These are phyloP conservation scores for Cricetomys ansorgei DNA, from an alignment of 2,113 vertebrate genomes.

Conservation along the genomic window DNA sequence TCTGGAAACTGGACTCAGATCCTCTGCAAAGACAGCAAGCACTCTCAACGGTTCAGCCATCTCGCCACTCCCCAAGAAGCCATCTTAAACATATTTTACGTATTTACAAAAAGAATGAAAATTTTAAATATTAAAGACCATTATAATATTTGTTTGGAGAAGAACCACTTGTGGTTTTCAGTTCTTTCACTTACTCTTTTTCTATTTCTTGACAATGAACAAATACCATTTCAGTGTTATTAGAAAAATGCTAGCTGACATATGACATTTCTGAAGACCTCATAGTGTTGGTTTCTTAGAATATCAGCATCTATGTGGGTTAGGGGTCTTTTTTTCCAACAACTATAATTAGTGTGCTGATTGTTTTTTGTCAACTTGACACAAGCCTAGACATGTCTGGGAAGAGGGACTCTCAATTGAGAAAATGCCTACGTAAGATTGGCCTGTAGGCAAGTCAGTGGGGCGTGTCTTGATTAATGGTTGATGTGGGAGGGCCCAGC, in stretches of 20 bases:
- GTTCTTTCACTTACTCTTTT: neutral
- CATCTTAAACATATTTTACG: neutral
- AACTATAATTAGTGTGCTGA: neutral
- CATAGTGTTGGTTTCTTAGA: neutral
- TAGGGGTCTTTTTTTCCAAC: neutral
- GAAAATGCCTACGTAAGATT: neutral
- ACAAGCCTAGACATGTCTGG: neutral
- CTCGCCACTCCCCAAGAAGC: neutral
- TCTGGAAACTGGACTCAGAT: neutral
- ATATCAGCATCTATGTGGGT: neutral
- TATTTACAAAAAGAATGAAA: neutral
- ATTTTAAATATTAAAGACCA: conserved; percentile 19
- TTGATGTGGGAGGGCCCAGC: neutral
- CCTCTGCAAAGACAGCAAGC: no score
- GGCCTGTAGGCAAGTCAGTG: neutral
- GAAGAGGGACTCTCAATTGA: neutral
- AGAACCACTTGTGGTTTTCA: neutral
- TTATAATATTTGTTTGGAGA: neutral
- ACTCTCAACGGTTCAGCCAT: no score
- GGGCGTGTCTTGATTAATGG: neutral
- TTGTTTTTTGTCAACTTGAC: neutral
- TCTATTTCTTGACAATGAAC: conserved; percentile 27
- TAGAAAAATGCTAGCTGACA: neutral
- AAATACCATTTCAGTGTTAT: conserved; percentile 31
- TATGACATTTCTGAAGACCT: neutral